These are phyloP conservation scores for Netelia inedita DNA, from an alignment of 2,888 invertebrate species.

Conservation along the genomic window DNA sequence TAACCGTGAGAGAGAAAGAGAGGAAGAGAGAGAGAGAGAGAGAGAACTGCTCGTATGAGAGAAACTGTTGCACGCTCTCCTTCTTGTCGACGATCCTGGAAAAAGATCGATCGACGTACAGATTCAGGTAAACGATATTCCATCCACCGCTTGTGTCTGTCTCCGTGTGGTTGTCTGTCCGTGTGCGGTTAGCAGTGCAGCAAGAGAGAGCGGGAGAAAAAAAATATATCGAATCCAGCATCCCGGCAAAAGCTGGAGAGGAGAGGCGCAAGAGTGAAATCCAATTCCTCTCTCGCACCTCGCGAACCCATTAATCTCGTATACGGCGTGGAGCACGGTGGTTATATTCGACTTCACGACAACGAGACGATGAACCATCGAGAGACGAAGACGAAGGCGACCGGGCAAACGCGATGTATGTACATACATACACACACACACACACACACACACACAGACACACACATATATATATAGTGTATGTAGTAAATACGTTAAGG, in stretches of 20 bases:
- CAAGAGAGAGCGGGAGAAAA: slow-evolving; percentile 2
- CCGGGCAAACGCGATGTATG: slow-evolving; percentile 17
- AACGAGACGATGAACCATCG: slow-evolving; percentile 39
- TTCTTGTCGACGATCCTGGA: slow-evolving; percentile 60
- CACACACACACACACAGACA: slow-evolving; percentile 21
- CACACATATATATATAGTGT: slow-evolving; percentile 26
- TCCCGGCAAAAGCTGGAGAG: slow-evolving; percentile 62
- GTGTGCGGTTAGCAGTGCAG: slow-evolving; percentile 2
- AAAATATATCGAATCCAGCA: slow-evolving; percentile 26
- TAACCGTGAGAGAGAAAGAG: background rate
- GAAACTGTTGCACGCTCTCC: slow-evolving; percentile 48
- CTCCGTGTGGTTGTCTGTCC: background rate
- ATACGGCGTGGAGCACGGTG: slow-evolving; percentile 31
- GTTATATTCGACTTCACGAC: slow-evolving; percentile 56
- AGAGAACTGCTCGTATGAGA: slow-evolving; percentile 37
- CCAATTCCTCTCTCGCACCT: slow-evolving; percentile 70
- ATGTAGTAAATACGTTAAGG: slow-evolving; percentile 52
- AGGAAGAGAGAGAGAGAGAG: too few species aligned
- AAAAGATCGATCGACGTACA: slow-evolving; percentile 63
- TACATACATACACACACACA: background rate
- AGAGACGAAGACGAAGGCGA: slow-evolving; percentile 52
- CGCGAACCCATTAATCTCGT: slow-evolving; percentile 67
- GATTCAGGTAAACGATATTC: slow-evolving; percentile 63
- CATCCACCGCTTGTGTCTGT: slow-evolving; percentile 32
- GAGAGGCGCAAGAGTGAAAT: slow-evolving; percentile 71